phyloP scores from a whole-genome alignment of 2,113 vertebrate genomes.

The Siphamia tubifer region DNA sequence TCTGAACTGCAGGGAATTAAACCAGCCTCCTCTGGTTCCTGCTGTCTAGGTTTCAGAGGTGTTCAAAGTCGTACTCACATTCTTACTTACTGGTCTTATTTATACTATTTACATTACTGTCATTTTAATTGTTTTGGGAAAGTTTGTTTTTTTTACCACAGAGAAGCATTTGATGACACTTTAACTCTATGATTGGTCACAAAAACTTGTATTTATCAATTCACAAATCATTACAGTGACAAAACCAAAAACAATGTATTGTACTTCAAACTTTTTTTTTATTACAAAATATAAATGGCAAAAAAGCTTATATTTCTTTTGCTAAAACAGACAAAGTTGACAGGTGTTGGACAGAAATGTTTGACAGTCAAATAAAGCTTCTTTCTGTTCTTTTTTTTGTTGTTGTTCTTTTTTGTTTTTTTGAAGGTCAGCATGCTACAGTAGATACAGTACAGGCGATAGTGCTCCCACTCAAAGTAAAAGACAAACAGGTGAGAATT shows the following conservation, averaged over 20 bases:
- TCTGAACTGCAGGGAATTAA: too few relatives aligned
- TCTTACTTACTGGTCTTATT: too few relatives aligned
- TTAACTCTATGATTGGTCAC: background rate
- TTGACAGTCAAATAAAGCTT: slow-evolving; percentile 7
- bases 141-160: background rate
- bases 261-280: slow-evolving; percentile 60
- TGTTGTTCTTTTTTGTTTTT: background rate
- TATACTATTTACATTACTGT: too few relatives aligned
- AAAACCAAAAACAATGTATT: slow-evolving; percentile 4
- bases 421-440: slow-evolving; percentile 60
- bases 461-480: slow-evolving; percentile 10
- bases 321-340: slow-evolving; percentile 38
- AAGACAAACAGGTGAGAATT: background rate
- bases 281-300: slow-evolving; percentile 77
- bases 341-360: slow-evolving; percentile 12
- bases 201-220: background rate
- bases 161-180: background rate
- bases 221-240: slow-evolving; percentile 1
- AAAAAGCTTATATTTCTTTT: slow-evolving; percentile 34
- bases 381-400: slow-evolving; percentile 4
- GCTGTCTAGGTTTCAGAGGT: too few relatives aligned
- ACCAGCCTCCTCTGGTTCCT: too few relatives aligned
- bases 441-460: slow-evolving; percentile 55
- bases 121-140: background rate
- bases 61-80: too few relatives aligned